Evolutionary conservation across 2,888 invertebrate species (phyloP).

Genomic region (Sabellastarte sp.): DNA sequence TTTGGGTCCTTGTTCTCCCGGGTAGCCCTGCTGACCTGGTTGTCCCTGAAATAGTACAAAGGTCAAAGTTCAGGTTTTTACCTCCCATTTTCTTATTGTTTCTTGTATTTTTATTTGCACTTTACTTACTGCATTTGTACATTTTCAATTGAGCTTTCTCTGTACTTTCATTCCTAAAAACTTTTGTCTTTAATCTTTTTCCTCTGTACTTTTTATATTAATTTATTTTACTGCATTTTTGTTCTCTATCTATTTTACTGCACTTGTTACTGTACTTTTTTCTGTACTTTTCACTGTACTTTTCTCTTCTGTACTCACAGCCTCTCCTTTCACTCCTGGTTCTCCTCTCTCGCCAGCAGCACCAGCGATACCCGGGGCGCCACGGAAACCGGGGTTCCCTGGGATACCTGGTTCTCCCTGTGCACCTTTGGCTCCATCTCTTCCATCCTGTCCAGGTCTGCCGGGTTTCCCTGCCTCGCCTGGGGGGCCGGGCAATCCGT

Average conservation of each 20-base stretch:
- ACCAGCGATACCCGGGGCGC: conserved; percentile 16
- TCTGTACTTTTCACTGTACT: no score
- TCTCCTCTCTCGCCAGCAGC: conserved; percentile 16
- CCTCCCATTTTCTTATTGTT: no score
- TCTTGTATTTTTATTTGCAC: no score
- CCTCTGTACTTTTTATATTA: no score
- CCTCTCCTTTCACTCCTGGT: conserved; percentile 23
- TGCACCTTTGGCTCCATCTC: conserved; percentile 6
- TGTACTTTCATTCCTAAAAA: no score
- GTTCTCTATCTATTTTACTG: no score
- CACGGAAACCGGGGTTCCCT: conserved; percentile 16
- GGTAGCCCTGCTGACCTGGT: conserved; percentile 8
- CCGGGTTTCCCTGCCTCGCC: conserved; percentile 15
- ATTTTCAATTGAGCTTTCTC: no score
- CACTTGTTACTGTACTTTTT: no score
- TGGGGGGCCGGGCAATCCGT: conserved; percentile 10
- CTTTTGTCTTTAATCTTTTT: no score
- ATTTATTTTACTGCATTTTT: no score
- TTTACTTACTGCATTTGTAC: no score
- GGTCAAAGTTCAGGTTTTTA: no score
- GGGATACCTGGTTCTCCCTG: conserved; percentile 8
- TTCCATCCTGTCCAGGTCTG: neutral
- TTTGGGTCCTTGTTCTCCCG: conserved; percentile 11
- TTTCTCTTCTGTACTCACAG: conserved; percentile 4
- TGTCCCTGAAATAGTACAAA: conserved; percentile 10